Evolutionary conservation across 2,797 vertebrate species (phyloP).

Genomic region (Lepilemur ruficaudatus): DNA sequence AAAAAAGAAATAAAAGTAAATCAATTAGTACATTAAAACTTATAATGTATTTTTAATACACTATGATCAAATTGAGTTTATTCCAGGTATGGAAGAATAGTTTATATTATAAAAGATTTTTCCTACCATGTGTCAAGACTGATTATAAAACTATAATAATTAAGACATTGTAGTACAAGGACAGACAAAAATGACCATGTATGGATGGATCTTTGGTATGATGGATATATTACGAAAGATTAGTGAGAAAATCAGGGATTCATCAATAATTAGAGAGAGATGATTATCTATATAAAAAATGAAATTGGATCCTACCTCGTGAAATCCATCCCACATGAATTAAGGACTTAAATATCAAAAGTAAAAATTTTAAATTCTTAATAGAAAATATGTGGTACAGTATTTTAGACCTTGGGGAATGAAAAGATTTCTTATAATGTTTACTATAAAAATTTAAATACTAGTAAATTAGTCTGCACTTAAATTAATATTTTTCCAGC

Average conservation of each 20-base stretch:
- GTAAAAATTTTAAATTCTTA: background rate
- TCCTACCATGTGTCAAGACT: background rate
- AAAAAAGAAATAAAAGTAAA: background rate
- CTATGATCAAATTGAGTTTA: background rate
- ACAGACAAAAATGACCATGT: background rate
- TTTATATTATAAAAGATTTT: background rate
- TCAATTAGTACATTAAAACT: background rate
- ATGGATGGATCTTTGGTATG: background rate
- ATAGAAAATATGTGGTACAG: background rate
- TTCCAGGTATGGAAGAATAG: background rate
- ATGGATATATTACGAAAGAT: background rate
- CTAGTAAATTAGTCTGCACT: background rate
- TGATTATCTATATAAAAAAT: background rate
- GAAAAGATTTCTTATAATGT: background rate
- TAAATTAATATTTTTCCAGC: background rate
- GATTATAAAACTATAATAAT: background rate
- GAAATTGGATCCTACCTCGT: background rate
- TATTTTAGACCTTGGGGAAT: background rate
- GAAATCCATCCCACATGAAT: background rate
- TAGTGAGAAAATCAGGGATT: background rate
- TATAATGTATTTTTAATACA: background rate
- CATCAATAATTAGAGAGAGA: background rate
- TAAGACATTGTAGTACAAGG: background rate
- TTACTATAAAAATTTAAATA: background rate
- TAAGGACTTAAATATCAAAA: background rate